Evolutionary conservation across 2,113 vertebrate species (phyloP), one percentile per base, ranked within the genome.

Genomic region (Rhegmatorhina hoffmannsi): DNA sequence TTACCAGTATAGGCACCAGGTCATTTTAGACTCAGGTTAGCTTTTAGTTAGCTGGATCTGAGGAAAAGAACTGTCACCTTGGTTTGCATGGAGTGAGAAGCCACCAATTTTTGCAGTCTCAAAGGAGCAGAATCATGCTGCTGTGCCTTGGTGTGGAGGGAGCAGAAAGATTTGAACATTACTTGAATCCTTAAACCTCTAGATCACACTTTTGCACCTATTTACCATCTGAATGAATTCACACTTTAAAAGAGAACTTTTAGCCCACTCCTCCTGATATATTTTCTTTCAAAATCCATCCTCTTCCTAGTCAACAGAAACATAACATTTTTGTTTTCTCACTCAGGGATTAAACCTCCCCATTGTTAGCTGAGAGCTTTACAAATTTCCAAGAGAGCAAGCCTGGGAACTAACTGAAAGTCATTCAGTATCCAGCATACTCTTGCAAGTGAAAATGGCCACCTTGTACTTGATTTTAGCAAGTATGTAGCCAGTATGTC

Each of bases 191-290:
- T 21, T 84, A 36, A 88, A 46, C 36, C 10, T 63, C 26, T 74
- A 38, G 11, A 26, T 74, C n/a, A 26, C 3, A 34, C 0, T 0
- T 44, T 28, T 79, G 44, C 10, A 31, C 28, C 23, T 78, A 23
- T 58, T 84, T 74, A 17, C 19, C 20, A n/a, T 72, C 18, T 80
- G 44, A 47, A 44, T 55, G 44, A 76, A 76, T 44, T 83, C 59
- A 38, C 13, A 25, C n/a, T 46, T 2, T 34, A 40, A 77, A 13
- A 49, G 36, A 89, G 31, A 62, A 69, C 17, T 80, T 83, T 36
- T 43, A 84, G 7, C 12, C 31, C 26, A 15, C 16, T 84, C 10
- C 23, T 62, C 6, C 21, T 74, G n/a, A 53, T 66, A 21, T 0
- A 31, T 81, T 66, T 81, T 84, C 59, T 72, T 72, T 83, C 52